Evolutionary conservation across 2,888 invertebrate species (phyloP).

Genomic region (Melanostoma mellinum): DNA sequence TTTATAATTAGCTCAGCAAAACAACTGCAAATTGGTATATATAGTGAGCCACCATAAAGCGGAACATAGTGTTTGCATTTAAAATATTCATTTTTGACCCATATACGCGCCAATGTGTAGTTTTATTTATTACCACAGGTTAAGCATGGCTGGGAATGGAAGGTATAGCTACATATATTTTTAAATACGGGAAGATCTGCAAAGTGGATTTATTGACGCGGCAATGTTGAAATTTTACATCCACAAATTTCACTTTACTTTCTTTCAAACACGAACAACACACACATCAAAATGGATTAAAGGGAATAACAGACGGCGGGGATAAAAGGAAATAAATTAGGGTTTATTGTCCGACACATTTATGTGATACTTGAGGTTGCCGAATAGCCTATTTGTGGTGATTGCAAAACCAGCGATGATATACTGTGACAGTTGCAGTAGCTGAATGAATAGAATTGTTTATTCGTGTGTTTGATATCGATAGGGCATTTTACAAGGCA

Average conservation of each 20-base stretch:
- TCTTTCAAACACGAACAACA: not conserved
- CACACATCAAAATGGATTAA: not conserved
- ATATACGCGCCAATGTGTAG: conserved; percentile 45
- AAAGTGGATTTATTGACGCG: conserved; percentile 38
- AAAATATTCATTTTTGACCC: conserved; percentile 56
- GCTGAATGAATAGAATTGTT: conserved; percentile 27
- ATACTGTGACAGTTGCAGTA: conserved; percentile 52
- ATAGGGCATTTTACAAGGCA: conserved; percentile 14
- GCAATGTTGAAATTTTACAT: conserved; percentile 32
- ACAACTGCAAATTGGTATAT: conserved; percentile 25
- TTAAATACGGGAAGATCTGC: conserved; percentile 19
- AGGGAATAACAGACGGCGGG: not conserved
- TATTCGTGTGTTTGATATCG: conserved; percentile 10
- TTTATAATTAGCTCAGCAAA: conserved; percentile 66
- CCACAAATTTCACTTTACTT: conserved; percentile 26
- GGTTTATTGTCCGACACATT: conserved; percentile 44
- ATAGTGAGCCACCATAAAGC: conserved; percentile 47
- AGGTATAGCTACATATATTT: not conserved
- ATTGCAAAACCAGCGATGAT: conserved; percentile 23
- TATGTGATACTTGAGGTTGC: conserved; percentile 33
- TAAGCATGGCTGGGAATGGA: conserved; percentile 49
- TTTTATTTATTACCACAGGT: conserved; percentile 57
- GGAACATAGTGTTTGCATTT: conserved; percentile 55
- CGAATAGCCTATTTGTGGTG: conserved; percentile 24
- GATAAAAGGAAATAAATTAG: conserved; percentile 54